A percentile compares a stretch with the other conserved stretches of the same genome.
Evolutionary conservation across 2,113 vertebrate genomes (phyloP).

Genomic region (Cyrtonyx montezumae): DNA sequence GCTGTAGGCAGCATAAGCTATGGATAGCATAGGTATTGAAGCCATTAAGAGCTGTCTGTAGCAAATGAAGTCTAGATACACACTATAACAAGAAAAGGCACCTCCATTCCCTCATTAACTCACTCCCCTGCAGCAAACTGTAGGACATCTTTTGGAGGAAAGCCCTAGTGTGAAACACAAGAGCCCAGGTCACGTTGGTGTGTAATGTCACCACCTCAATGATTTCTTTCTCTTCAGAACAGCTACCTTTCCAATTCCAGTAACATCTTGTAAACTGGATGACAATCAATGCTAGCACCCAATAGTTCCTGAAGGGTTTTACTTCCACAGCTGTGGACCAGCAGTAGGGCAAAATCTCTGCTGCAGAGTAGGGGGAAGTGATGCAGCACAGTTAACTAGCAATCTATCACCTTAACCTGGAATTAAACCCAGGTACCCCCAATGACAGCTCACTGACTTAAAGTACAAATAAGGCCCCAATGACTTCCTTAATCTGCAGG

Average conservation of each 20-base stretch:
- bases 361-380: background rate
- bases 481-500: background rate
- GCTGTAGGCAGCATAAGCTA: background rate
- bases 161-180: background rate
- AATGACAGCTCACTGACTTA: background rate
- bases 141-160: background rate
- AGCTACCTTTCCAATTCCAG: background rate
- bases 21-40: background rate
- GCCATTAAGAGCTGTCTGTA: rapidly evolving
- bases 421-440: background rate
- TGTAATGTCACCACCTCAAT: background rate
- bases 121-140: background rate
- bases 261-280: background rate
- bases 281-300: background rate
- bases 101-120: background rate
- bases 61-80: background rate
- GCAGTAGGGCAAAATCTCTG: background rate
- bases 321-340: rapidly evolving
- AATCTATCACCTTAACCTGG: background rate
- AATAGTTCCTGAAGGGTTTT: background rate
- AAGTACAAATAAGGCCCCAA: background rate
- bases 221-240: background rate
- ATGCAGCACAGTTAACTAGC: background rate
- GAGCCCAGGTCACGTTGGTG: background rate
- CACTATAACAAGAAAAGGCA: background rate